Conservation (phyloP, 2,888 invertebrate species). For the Athripsodes cinereus region DNA sequence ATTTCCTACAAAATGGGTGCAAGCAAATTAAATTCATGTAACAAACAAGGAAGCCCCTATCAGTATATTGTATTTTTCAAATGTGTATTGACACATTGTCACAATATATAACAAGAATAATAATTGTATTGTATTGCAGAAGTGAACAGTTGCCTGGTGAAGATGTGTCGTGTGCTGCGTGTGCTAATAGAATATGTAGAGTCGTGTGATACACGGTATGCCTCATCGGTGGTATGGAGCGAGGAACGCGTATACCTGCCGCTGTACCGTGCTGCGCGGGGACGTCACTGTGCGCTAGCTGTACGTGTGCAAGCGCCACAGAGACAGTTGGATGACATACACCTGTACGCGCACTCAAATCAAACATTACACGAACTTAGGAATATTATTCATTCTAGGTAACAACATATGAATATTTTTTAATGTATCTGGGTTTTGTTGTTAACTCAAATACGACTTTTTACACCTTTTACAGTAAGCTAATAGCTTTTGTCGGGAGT, state of each 20-base stretch:
- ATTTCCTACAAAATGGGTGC: neutral
- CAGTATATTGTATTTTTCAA: too few species aligned
- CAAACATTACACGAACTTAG: conserved; percentile 86
- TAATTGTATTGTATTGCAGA: conserved; percentile 32
- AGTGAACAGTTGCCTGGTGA: conserved; percentile 42
- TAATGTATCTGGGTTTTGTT: neutral
- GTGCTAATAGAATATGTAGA: conserved; percentile 92
- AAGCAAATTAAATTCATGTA: neutral
- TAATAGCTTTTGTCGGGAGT: too few species aligned
- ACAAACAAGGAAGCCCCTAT: too few species aligned
- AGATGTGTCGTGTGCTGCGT: conserved; percentile 90
- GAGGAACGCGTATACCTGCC: neutral
- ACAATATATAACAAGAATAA: too few species aligned
- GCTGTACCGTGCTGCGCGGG: conserved; percentile 69
- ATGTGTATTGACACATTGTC: too few species aligned
- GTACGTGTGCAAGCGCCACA: conserved; percentile 85
- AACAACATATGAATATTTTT: conserved; percentile 8
- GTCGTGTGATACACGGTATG: conserved; percentile 86
- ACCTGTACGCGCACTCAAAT: conserved; percentile 89
- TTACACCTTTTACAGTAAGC: too few species aligned
- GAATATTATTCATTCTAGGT: conserved; percentile 66
- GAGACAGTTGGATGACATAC: conserved; percentile 85
- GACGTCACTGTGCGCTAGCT: conserved; percentile 80
- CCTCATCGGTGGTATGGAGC: neutral
- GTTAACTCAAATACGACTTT: too few species aligned